Conservation (phyloP, 2,888 invertebrate species). For the Pseudanteris insignis region DNA sequence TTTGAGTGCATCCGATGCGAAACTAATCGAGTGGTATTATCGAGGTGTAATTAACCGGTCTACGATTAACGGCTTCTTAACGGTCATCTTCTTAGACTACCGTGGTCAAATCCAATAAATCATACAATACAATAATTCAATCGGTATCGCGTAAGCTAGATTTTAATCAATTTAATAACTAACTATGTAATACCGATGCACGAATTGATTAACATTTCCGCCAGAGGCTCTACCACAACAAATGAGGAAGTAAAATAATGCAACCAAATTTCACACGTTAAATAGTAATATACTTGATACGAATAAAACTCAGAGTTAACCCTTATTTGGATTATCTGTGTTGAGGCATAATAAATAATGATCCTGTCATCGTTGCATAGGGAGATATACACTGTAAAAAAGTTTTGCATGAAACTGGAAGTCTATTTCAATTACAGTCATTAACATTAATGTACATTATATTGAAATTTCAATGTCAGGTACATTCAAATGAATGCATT, state of each 20-base stretch:
- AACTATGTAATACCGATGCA: conserved; percentile 6
- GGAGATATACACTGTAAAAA: too few relatives aligned
- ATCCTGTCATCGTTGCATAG: too few relatives aligned
- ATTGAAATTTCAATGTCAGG: too few relatives aligned
- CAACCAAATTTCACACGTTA: not conserved
- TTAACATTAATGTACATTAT: too few relatives aligned
- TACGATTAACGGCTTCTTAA: conserved; percentile 50
- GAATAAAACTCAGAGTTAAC: not conserved
- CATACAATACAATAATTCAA: too few relatives aligned
- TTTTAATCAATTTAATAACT: conserved; percentile 34
- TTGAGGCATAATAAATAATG: too few relatives aligned
- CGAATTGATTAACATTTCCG: conserved; percentile 6
- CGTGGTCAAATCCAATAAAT: too few relatives aligned
- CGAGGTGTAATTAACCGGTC: conserved; percentile 54
- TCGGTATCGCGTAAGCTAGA: conserved; percentile 28
- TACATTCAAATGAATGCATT: too few relatives aligned
- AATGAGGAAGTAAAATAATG: not conserved
- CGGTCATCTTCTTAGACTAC: conserved; percentile 29
- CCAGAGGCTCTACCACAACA: not conserved
- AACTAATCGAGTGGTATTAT: conserved; percentile 45
- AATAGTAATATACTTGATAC: not conserved
- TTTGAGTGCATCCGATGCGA: conserved; percentile 28
- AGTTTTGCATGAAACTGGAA: too few relatives aligned
- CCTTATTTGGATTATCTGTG: too few relatives aligned
- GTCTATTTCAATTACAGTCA: too few relatives aligned